Evolutionary conservation across 64 coral and sea anemone species (phyloP), one percentile per base, ranked within the genome.

Genomic region (Dendronephthya gigantea): DNA sequence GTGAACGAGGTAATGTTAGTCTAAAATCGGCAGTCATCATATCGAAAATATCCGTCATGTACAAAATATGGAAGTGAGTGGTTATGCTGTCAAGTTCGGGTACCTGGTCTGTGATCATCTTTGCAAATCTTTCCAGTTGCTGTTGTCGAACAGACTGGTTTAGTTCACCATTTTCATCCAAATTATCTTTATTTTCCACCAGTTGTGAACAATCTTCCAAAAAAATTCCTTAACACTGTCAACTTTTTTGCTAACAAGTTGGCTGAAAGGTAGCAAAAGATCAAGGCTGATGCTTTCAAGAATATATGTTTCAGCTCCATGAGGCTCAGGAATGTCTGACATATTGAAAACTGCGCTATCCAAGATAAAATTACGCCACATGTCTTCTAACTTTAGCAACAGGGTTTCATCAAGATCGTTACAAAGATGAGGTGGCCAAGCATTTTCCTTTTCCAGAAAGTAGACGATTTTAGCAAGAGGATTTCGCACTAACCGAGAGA

Each of bases 201-300:
- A 74, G n/a, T 2, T 13, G 13, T 35, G n/a, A 10, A 35, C 84
- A 76, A 47, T 96, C 88, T 88, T 92, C 90, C 51, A 87, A 31
- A 34, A 96, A 92, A 96, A 82, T 23, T 85, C 70, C 32, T 96
- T 83, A 22, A 88, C 37, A 27, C 49, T 81, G 12, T 96, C 93
- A 55, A 92, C 81, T 70, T 89, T 90, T 82, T 45, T 87, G 27
- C 48, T 88, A 37, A 96, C 85, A 41, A 92, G 50, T 28, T 40
- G 83, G 12, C 87, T 86, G 59, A 68, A 92, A 17, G 93, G 93
- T 34, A 85, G 92, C 31, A 88, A 82, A 36, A 96, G 85, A 41
- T 82, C 39, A 58, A 89, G 66, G n/a, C 29, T 79, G 51, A 66
- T 32, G 28, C 85, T 84, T 2, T 31, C 51, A 66, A 96, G 33